phyloP scores from a whole-genome alignment of 2,797 vertebrate species.

The Labeo calbasu region DNA sequence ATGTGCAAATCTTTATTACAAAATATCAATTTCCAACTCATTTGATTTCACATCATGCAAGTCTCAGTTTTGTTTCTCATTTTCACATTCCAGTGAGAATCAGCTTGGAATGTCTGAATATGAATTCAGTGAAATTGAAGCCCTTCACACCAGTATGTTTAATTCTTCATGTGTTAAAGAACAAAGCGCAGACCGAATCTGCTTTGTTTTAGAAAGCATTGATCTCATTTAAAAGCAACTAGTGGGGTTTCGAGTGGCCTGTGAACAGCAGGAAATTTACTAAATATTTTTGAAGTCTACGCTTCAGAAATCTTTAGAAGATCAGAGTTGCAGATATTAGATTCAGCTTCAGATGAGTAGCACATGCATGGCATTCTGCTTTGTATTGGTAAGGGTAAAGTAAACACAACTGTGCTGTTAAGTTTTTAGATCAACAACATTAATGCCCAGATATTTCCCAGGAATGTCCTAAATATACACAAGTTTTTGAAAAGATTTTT shows the following conservation, averaged over 20 bases:
- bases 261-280: not conserved
- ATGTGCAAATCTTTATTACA: not conserved
- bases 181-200: not conserved
- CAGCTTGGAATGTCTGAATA: not conserved
- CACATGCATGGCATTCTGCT: slow-evolving; percentile 1
- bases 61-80: not conserved
- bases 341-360: slow-evolving; percentile 4
- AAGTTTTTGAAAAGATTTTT: no score
- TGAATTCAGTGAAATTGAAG: not conserved
- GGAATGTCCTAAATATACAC: not conserved
- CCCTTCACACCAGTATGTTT: not conserved
- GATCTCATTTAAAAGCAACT: slow-evolving; percentile 5
- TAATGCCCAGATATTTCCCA: not conserved
- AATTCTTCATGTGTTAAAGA: slow-evolving; percentile 6
- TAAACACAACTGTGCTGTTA: not conserved
- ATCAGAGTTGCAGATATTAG: not conserved
- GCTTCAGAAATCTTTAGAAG: slow-evolving; percentile 4
- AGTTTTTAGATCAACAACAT: not conserved
- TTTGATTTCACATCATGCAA: not conserved
- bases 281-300: not conserved
- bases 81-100: not conserved
- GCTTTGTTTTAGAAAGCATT: slow-evolving; percentile 15
- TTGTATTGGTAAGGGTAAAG: not conserved
- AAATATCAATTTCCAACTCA: not conserved
- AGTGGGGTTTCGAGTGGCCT: not conserved